Evolutionary conservation across 2,888 invertebrate species (phyloP), one percentile per base, ranked within the genome.

Genomic region (Agrochola macilenta): DNA sequence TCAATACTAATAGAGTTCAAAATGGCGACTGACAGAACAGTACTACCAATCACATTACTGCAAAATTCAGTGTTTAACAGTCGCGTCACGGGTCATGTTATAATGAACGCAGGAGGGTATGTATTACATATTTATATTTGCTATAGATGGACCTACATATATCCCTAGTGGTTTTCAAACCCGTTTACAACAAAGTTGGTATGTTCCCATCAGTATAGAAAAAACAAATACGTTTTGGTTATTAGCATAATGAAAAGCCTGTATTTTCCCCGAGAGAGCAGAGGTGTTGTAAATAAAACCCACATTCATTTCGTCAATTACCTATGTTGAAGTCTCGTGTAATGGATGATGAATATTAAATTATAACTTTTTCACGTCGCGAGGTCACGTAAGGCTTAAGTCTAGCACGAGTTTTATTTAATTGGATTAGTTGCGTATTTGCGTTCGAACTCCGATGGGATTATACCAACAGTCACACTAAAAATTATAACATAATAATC

Each of bases 91-190:
- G 12, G 46, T 3, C 46, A 46, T 12, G 12, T 46, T 46, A 12
- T 12, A 46, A 12, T 46, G 46, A 46, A 12, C 46, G 46, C 46
- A 63, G 65, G 58, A 74, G 69, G 79, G 75, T 82, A 74, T 79
- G 79, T 82, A 87, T 74, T 81, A 60, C 23, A 68, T 68, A n/a
- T 63, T 78, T 68, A 77, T 69, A n/a, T 64, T 64, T 65, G 57
- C 9, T 66, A 72, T 63, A 72, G 46, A 68, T 86, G 79, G 68
- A 78, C 60, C 71, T 83, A 86, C 57, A 30, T 60, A 30, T 60
- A 82, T 54, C 46, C 72, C 58, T 82, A 83, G 54, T 60, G 78
- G 78, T 64, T 74, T 46, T 61, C 1, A 76, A 81, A 82, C 78
- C 70, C 35, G 63, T 74, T n/a, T 54, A 66, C 54, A 77, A 70